Evolutionary conservation across 2,888 invertebrate species (phyloP).

Genomic region (Tuta absoluta): DNA sequence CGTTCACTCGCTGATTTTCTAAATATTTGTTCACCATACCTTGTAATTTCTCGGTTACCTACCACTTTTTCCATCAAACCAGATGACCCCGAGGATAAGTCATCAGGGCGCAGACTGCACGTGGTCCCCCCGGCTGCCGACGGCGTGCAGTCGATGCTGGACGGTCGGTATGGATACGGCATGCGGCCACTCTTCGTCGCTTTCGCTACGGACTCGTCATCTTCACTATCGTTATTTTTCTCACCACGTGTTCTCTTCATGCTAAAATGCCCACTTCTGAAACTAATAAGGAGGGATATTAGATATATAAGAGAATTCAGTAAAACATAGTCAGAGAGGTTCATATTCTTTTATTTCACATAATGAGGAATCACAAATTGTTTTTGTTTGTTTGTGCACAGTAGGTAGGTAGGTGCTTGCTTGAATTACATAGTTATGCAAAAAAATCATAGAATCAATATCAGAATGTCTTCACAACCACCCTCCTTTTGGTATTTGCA

Average conservation of each 20-base stretch:
- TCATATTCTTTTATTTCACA: too few species aligned
- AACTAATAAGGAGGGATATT: not conserved
- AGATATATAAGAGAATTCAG: not conserved
- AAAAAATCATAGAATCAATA: too few species aligned
- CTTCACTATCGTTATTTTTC: not conserved
- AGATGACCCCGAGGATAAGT: not conserved
- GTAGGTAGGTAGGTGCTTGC: too few species aligned
- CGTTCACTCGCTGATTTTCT: not conserved
- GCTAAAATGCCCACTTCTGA: not conserved
- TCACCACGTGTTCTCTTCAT: not conserved
- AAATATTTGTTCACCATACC: slow-evolving; percentile 3
- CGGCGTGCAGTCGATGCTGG: not conserved
- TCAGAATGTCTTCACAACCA: too few species aligned
- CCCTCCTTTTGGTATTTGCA: too few species aligned
- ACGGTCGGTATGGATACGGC: not conserved
- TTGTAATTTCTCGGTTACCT: not conserved
- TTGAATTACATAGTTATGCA: too few species aligned
- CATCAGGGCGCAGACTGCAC: not conserved
- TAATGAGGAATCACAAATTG: too few species aligned
- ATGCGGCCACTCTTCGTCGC: not conserved
- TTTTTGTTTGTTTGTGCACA: too few species aligned
- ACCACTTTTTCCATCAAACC: not conserved
- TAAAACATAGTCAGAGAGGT: not conserved
- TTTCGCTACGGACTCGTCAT: not conserved
- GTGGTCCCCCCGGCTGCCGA: not conserved